Evolutionary conservation across 1,140 invertebrate genomes (phyloP), one percentile per base, ranked within the genome.

Genomic region (Trachymyrmex cornetzi): DNA sequence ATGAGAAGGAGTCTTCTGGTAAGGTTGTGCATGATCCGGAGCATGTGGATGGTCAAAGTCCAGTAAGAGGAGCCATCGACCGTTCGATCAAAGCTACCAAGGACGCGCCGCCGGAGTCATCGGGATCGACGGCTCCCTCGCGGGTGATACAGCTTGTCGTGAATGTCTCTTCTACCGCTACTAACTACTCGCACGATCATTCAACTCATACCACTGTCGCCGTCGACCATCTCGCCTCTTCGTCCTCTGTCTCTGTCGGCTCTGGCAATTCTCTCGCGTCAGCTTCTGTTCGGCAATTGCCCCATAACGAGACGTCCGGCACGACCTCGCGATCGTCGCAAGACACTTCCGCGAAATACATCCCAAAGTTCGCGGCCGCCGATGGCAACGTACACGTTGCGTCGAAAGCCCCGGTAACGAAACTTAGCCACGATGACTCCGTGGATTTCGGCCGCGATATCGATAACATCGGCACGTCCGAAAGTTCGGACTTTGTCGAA

Each of bases 1-100:
- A 92, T 93, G 93, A 81, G 30, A 34, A 34, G 12, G 53, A 87
- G 67, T 85, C 79, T 88, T 12, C 79, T 69, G 87, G 89, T 92
- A 91, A 91, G 79, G 81, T 89, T 93, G 88, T 93, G 94, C 93
- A 93, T 93, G 92, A 82, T 74, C 80, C 57, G 59, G 59, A 72
- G 89, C 77, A 87, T 89, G 88, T 19, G 57, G 77, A 90, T 38
- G 67, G n/a, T 71, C 79, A 24, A 38, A 67, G 3, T 64, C 24
- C 27, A 53, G 50, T 44, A 59, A 59, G 63, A 79, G 79, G 9
- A 48, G 63, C 24, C 55, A 53, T 34, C 64, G 55, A 12, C 53
- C 72, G 9, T 5, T 22, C 77, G 48, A 38, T 34, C 63, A n/a
- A 50, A 67, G 27, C 19, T 22, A 27, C 19, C 22, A 14, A 61